Evolutionary conservation across 2,797 vertebrate genomes (phyloP).

Genomic region (Gastrophryne carolinensis): DNA sequence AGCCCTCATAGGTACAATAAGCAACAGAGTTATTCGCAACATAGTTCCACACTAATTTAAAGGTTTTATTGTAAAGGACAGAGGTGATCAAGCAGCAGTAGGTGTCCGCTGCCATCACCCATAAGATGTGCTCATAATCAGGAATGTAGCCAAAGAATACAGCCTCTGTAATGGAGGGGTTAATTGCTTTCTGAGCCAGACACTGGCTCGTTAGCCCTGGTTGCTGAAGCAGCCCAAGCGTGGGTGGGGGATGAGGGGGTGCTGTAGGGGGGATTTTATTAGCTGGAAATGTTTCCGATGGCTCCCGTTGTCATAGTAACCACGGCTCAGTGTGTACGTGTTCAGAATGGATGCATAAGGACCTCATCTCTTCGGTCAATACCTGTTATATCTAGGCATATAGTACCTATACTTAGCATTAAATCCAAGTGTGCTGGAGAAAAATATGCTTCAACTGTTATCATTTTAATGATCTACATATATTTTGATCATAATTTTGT

Average conservation of each 20-base stretch:
- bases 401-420: constrained; percentile 16
- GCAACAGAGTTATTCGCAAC: neutral
- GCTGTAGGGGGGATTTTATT: constrained; percentile 42
- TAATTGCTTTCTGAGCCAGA: constrained; percentile 48
- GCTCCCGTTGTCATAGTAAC: constrained; percentile 42
- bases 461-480: neutral
- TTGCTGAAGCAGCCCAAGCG: constrained; percentile 51
- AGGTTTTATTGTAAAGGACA: neutral
- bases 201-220: constrained; percentile 48
- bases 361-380: constrained; percentile 49
- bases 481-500: neutral
- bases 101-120: neutral
- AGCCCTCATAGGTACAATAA: neutral
- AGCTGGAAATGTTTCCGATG: constrained; percentile 50
- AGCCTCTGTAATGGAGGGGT: constrained; percentile 42
- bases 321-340: constrained; percentile 52
- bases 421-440: constrained; percentile 12
- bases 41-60: neutral
- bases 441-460: neutral
- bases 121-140: neutral
- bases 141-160: neutral
- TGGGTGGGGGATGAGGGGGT: constrained; percentile 47
- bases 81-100: neutral
- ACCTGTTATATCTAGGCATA: constrained; percentile 44
- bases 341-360: constrained; percentile 49